These are phyloP conservation scores for Setipinna tenuifilis DNA, from an alignment of 2,797 vertebrate species.

Conservation along the genomic window DNA sequence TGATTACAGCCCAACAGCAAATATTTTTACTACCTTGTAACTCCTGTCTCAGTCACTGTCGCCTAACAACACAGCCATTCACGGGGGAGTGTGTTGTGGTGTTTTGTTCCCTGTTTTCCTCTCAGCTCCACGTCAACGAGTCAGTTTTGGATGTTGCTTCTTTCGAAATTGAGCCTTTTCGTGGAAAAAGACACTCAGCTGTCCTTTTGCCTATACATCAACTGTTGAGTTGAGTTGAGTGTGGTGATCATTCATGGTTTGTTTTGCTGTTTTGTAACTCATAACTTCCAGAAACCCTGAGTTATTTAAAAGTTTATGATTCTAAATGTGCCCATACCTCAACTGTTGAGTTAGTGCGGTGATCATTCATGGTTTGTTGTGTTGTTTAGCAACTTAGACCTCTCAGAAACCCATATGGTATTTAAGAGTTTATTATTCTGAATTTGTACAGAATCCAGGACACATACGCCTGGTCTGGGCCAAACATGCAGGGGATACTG, in stretches of 20 bases:
- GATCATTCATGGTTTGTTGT: not conserved
- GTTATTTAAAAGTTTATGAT: not conserved
- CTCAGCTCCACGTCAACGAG: not conserved
- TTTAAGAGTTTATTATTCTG: not conserved
- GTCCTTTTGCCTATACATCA: not conserved
- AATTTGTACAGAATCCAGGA: not conserved
- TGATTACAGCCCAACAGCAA: conserved; percentile 58
- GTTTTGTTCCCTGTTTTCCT: not conserved
- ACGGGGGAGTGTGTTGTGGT: conserved; percentile 36
- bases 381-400: not conserved
- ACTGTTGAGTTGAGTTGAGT: not conserved
- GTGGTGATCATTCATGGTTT: not conserved
- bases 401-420: not conserved
- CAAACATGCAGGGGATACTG: not conserved
- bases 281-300: not conserved
- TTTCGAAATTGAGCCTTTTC: not conserved
- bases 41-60: conserved; percentile 67
- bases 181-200: not conserved
- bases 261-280: not conserved
- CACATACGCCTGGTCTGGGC: not conserved
- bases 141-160: not conserved
- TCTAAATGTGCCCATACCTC: not conserved
- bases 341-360: not conserved
- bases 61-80: conserved; percentile 64
- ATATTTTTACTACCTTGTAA: conserved; percentile 72